Evolutionary conservation across 2,888 invertebrate genomes (phyloP).

Genomic region (Drosophila paramelanica): DNA sequence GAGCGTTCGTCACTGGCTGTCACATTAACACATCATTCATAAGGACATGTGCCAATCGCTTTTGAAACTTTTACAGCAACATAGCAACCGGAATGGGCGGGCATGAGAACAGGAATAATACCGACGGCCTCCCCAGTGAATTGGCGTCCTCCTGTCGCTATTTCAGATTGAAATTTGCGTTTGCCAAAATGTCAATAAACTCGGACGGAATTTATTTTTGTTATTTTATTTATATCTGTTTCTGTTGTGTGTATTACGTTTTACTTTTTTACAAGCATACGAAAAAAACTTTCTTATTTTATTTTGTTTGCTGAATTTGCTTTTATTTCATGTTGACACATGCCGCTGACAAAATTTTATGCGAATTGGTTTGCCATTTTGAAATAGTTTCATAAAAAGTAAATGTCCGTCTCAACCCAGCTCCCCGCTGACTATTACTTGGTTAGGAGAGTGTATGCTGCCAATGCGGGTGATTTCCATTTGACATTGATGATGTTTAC

Average conservation of each 20-base stretch:
- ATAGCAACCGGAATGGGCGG: conserved; percentile 11
- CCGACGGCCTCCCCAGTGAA: conserved; percentile 59
- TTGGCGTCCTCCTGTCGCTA: conserved; percentile 56
- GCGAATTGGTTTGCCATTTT: conserved; percentile 81
- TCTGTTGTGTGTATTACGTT: conserved; percentile 41
- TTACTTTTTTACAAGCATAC: conserved; percentile 30
- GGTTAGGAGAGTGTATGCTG: conserved; percentile 14
- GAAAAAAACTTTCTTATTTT: conserved; percentile 61
- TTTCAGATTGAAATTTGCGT: conserved; percentile 67
- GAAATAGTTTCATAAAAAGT: conserved; percentile 79
- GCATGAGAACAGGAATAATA: conserved; percentile 18
- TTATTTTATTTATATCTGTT: conserved; percentile 51
- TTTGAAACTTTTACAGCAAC: conserved; percentile 59
- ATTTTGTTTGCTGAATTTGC: conserved; percentile 53
- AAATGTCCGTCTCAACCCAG: conserved; percentile 52
- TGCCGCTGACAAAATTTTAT: conserved; percentile 75
- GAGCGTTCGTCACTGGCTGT: conserved; percentile 61
- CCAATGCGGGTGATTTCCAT: conserved; percentile 75
- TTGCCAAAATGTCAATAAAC: conserved; percentile 81
- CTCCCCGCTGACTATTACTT: conserved; percentile 7
- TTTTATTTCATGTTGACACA: conserved; percentile 70
- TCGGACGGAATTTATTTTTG: conserved; percentile 65
- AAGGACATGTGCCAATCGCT: conserved; percentile 82
- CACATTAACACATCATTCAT: conserved; percentile 84
- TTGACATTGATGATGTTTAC: conserved; percentile 83